These are phyloP conservation scores for Orthosia gracilis DNA, from an alignment of 2,888 invertebrate genomes.

Conservation along the genomic window DNA sequence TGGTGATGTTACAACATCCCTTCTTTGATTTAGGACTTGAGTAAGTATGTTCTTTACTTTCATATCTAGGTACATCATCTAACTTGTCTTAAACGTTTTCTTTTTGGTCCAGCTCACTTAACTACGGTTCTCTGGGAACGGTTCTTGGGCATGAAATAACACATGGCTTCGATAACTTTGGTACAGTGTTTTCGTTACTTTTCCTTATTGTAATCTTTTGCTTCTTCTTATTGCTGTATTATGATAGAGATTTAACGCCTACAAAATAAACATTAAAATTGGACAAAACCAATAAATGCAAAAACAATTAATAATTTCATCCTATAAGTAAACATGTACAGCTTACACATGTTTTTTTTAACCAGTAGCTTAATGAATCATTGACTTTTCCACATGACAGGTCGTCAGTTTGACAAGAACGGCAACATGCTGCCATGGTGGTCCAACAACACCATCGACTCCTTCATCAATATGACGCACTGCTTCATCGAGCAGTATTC, in stretches of 20 bases:
- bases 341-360: too few relatives aligned
- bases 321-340: too few relatives aligned
- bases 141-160: slow-evolving; percentile 95
- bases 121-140: slow-evolving; percentile 95
- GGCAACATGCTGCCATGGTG: slow-evolving; percentile 98
- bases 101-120: slow-evolving; percentile 92
- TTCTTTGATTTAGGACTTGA: slow-evolving; percentile 96
- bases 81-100: slow-evolving; percentile 5
- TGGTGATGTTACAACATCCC: slow-evolving; percentile 96
- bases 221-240: too few relatives aligned
- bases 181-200: slow-evolving; percentile 73
- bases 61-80: neutral
- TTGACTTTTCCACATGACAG: slow-evolving; percentile 79
- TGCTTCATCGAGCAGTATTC: slow-evolving; percentile 97
- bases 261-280: too few relatives aligned
- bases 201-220: neutral
- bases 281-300: too few relatives aligned
- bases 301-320: too few relatives aligned
- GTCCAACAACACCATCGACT: slow-evolving; percentile 94
- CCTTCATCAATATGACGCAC: slow-evolving; percentile 94
- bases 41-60: slow-evolving; percentile 90
- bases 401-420: slow-evolving; percentile 95
- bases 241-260: too few relatives aligned
- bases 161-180: slow-evolving; percentile 91
- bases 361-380: neutral